Conservation (phyloP, 2,888 invertebrate genomes). For the Leptodirus hochenwartii region DNA sequence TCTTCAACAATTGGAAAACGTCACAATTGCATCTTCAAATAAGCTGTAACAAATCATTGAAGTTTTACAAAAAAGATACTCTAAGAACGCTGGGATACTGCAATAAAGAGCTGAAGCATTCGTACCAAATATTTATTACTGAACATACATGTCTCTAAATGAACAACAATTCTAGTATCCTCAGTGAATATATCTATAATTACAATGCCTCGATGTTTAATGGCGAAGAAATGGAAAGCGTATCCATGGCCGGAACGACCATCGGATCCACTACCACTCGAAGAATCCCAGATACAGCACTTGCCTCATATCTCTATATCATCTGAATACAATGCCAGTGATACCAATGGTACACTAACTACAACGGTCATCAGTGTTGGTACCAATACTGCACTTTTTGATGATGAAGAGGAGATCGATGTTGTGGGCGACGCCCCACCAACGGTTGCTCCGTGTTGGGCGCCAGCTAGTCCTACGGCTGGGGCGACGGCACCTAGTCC, state of each 20-base stretch:
- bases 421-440: constrained; percentile 49
- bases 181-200: too few relatives aligned
- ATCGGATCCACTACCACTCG: constrained; percentile 20
- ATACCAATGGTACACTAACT: constrained; percentile 11
- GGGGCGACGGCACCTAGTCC: constrained; percentile 59
- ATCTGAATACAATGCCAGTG: constrained; percentile 10
- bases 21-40: too few relatives aligned
- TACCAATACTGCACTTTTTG: constrained; percentile 31
- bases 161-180: too few relatives aligned
- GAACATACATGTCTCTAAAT: too few relatives aligned
- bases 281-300: constrained; percentile 15
- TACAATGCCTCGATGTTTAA: constrained; percentile 83
- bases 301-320: too few relatives aligned
- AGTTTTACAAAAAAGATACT: too few relatives aligned
- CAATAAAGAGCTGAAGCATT: neutral
- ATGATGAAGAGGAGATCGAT: constrained; percentile 69
- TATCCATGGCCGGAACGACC: constrained; percentile 56
- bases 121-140: too few relatives aligned
- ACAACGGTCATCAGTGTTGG: too few relatives aligned
- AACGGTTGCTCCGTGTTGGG: constrained; percentile 38
- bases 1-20: too few relatives aligned
- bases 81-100: too few relatives aligned
- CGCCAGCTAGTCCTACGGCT: constrained; percentile 56
- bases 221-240: constrained; percentile 92
- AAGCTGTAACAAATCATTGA: too few relatives aligned